These are phyloP conservation scores for Acheta domesticus DNA, from an alignment of 2,888 invertebrate species.

Conservation along the genomic window DNA sequence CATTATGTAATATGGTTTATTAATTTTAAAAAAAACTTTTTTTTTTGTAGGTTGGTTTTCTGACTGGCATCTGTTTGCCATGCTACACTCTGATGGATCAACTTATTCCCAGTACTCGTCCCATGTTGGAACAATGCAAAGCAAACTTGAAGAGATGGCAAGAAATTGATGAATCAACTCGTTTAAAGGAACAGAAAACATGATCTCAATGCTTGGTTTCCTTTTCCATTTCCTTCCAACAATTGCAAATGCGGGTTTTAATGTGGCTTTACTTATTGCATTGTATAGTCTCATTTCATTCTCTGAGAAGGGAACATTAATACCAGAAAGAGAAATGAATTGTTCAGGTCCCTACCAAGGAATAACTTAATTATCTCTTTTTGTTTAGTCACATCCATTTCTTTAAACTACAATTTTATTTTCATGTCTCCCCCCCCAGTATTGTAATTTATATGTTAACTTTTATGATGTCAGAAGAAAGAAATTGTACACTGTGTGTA, in stretches of 20 bases:
- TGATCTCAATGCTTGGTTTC: not conserved
- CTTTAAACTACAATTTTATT: not conserved
- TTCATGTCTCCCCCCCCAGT: not conserved
- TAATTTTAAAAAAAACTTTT: not conserved
- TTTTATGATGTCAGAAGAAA: constrained; percentile 4
- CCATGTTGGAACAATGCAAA: constrained; percentile 65
- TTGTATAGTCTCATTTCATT: too few relatives aligned
- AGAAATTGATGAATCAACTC: constrained; percentile 46
- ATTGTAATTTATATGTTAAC: not conserved
- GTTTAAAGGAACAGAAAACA: constrained; percentile 23
- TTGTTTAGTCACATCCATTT: too few relatives aligned
- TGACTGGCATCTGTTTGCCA: constrained; percentile 75
- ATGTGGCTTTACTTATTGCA: too few relatives aligned
- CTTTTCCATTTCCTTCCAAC: not conserved
- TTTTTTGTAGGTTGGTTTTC: constrained; percentile 65
- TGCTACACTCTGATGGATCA: constrained; percentile 68
- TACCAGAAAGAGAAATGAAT: too few relatives aligned
- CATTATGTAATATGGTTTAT: not conserved
- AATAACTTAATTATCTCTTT: too few relatives aligned
- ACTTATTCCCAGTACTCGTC: constrained; percentile 67
- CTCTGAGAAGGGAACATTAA: too few relatives aligned
- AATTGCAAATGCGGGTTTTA: not conserved
- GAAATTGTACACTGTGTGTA: constrained; percentile 1
- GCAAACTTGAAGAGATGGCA: constrained; percentile 62
- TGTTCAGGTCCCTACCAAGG: too few relatives aligned